Base-by-base conservation (phyloP, 1,140 invertebrate genomes). In the Drosophila littoralis region DNA sequence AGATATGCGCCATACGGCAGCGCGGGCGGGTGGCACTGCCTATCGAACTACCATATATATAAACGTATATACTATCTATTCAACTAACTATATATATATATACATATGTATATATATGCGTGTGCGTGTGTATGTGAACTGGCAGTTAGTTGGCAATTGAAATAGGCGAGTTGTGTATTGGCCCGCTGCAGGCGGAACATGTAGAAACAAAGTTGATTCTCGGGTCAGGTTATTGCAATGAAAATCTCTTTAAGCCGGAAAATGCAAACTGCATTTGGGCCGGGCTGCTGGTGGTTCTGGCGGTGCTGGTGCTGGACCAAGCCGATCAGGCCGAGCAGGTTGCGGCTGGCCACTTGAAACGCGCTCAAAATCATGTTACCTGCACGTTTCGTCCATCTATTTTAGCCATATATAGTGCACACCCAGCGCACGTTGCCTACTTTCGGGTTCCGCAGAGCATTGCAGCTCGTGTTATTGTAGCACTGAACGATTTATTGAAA, bases 211-310 rank as follows among this genome's bases (percentile, higher is more conserved):
- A 79, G 75, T 59, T 79, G 79, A 67, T 82, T 77, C 86, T 88
- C 54, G 42, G 71, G 75, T 66, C 58, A 68, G 79, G 82, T 82
- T 86, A 86, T 86, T 86, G 82, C 83, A 79, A 88, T 86, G 83
- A 88, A 86, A 86, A 86, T 86, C 83, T 77, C 83, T 88, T 86
- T 86, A 86, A 86, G 83, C 83, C 73, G 64, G 55, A 75, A 82
- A 82, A 82, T 83, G 72, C 83, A 77, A 86, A 88, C 76, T 86
- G 83, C 83, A 88, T 88, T 88, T 76, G 66, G 70, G 77, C 74
- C 61, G 50, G 57, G 76, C 61, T 50, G 57, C 32, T 38, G 55
- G 32, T 48, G 9, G 52, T 28, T 28, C 54, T n/a, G 32, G 35
- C 60, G 54, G 42, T 35, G 32, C 17, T 15, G 17, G 17, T 15